A percentile compares a stretch with the other conserved stretches of the same genome.
These are phyloP conservation scores for Gnatocerus cornutus DNA, from an alignment of 2,888 invertebrate species.

Conservation along the genomic window DNA sequence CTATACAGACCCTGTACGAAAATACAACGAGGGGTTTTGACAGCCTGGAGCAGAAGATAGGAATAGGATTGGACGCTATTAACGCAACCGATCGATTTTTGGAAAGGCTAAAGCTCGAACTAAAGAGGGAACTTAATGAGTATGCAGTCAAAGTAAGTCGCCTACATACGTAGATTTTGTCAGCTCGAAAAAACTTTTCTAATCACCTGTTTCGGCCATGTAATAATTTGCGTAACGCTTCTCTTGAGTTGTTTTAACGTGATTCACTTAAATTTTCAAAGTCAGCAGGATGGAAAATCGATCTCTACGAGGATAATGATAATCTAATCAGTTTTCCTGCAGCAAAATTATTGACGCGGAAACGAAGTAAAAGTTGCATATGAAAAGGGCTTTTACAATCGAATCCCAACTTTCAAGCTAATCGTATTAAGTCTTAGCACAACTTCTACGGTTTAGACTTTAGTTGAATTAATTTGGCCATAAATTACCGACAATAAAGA, in stretches of 20 bases:
- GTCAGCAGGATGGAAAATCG: background rate
- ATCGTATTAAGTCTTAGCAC: conserved; percentile 22
- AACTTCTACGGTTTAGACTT: conserved; percentile 7
- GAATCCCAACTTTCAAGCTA: conserved; percentile 7
- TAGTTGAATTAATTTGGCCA: conserved; percentile 20
- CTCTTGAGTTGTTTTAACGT: background rate
- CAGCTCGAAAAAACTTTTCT: conserved; percentile 22
- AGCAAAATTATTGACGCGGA: too few relatives aligned
- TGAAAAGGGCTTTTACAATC: background rate
- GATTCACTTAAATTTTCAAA: conserved; percentile 3
- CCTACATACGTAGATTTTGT: conserved; percentile 2
- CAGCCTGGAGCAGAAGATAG: conserved; percentile 30
- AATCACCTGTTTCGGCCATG: conserved; percentile 10
- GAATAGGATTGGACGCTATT: conserved; percentile 26
- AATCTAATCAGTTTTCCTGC: too few relatives aligned
- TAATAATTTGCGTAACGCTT: conserved; percentile 8
- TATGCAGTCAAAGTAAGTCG: conserved; percentile 65
- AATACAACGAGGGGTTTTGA: conserved; percentile 28
- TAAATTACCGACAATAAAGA: conserved; percentile 27
- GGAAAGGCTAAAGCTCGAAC: conserved; percentile 57
- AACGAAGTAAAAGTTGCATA: too few relatives aligned
- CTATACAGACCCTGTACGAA: conserved; percentile 21
- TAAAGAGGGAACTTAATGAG: conserved; percentile 63
- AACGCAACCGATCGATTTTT: conserved; percentile 44
- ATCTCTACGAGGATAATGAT: too few relatives aligned